Evolutionary conservation across 1,140 invertebrate species (phyloP).

Genomic region (Capitella teleta): DNA sequence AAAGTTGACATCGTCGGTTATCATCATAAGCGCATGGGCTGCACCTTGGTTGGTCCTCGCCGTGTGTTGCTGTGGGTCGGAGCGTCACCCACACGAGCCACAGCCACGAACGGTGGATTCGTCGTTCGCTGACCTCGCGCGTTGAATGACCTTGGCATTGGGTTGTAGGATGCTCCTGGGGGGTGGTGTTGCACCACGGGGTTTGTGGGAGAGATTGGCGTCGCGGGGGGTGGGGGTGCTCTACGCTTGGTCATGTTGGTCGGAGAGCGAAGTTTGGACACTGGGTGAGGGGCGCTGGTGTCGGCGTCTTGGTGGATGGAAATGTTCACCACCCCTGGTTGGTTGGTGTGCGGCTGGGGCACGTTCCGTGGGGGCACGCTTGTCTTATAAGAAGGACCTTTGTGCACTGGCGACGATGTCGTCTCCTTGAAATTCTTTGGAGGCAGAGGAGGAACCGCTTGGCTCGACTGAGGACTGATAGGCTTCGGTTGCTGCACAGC

Average conservation of each 20-base stretch:
- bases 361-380: neutral
- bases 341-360: neutral
- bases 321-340: neutral
- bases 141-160: too few species aligned
- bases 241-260: neutral
- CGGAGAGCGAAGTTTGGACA: neutral
- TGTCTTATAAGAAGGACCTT: too few species aligned
- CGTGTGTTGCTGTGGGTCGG: too few species aligned
- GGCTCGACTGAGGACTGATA: neutral
- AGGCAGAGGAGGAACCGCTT: too few species aligned
- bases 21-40: too few species aligned
- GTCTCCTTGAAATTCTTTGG: neutral
- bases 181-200: too few species aligned
- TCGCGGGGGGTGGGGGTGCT: neutral
- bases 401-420: neutral
- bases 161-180: neutral
- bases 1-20: too few species aligned
- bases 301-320: too few species aligned
- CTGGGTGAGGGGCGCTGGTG: neutral
- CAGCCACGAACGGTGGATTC: neutral
- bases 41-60: too few species aligned
- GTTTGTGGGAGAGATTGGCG: neutral
- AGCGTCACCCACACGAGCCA: too few species aligned
- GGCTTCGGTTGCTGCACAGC: neutral
- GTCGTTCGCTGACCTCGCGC: too few species aligned